Evolutionary conservation across 2,888 invertebrate species (phyloP).

Genomic region (Athetis lepigone): DNA sequence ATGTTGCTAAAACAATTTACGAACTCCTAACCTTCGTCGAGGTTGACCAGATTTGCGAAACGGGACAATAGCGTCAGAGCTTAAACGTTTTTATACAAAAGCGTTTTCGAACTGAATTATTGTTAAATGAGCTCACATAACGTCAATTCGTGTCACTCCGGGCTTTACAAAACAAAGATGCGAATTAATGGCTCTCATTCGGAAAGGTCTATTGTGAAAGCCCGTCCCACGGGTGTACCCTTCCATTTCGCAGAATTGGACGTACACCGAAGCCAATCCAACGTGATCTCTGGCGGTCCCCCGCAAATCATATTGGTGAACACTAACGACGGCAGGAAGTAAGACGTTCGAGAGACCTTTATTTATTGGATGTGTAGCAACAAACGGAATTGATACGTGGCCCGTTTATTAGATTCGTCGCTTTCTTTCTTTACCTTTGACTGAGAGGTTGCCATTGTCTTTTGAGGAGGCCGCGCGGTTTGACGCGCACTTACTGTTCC

Average conservation of each 20-base stretch:
- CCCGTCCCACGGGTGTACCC: constrained; percentile 85
- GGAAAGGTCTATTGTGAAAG: constrained; percentile 87
- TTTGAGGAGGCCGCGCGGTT: constrained; percentile 81
- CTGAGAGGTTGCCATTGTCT: constrained; percentile 85
- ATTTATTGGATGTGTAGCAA: constrained; percentile 79
- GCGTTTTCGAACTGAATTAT: constrained; percentile 79
- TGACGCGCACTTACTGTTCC: constrained; percentile 78
- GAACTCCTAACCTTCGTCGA: constrained; percentile 35
- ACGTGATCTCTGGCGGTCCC: constrained; percentile 73
- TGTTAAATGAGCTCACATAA: constrained; percentile 83
- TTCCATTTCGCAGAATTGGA: constrained; percentile 89
- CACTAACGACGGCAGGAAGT: constrained; percentile 71
- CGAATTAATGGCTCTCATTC: constrained; percentile 89
- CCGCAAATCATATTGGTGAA: constrained; percentile 77
- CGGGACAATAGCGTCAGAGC: constrained; percentile 57
- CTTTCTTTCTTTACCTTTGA: constrained; percentile 88
- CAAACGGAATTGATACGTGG: constrained; percentile 87
- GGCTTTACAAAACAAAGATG: constrained; percentile 89
- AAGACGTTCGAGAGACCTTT: constrained; percentile 74
- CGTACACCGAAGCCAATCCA: constrained; percentile 80
- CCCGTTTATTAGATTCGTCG: constrained; percentile 88
- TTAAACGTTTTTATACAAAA: constrained; percentile 71
- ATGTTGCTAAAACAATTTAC: constrained; percentile 49
- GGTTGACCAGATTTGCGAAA: constrained; percentile 49
- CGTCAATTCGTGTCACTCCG: constrained; percentile 86